phyloP scores from a whole-genome alignment of 2,113 vertebrate genomes.

The Phyllostomus discolor region DNA sequence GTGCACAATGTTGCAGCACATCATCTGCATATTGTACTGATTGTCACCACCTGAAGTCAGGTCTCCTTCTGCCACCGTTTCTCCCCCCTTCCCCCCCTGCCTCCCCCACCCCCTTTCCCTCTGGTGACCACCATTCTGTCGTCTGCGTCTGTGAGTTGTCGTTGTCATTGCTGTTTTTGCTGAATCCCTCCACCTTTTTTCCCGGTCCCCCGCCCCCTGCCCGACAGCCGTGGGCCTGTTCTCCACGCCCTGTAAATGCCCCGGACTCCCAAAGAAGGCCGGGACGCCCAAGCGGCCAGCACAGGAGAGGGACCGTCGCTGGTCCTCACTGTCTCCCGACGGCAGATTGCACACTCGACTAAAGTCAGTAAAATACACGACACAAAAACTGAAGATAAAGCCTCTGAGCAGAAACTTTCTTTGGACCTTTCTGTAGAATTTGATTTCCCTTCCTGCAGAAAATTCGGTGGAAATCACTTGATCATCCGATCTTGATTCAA shows the following conservation, averaged over 20 bases:
- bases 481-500: background rate
- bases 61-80: too few relatives aligned
- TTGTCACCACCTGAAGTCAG: too few relatives aligned
- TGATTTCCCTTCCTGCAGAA: background rate
- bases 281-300: background rate
- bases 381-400: background rate
- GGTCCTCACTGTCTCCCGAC: background rate
- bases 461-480: background rate
- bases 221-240: background rate
- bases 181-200: background rate
- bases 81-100: background rate
- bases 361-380: background rate
- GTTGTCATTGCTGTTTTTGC: background rate
- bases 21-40: too few relatives aligned
- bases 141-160: background rate
- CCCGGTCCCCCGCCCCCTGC: too few relatives aligned
- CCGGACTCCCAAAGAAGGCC: background rate
- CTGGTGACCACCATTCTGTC: background rate
- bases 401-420: background rate
- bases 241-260: background rate
- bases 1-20: too few relatives aligned
- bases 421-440: background rate
- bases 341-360: background rate
- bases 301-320: background rate
- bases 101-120: background rate